Evolutionary conservation across 2,113 vertebrate species (phyloP), one percentile per base, ranked within the genome.

Genomic region (Elgaria multicarinata): DNA sequence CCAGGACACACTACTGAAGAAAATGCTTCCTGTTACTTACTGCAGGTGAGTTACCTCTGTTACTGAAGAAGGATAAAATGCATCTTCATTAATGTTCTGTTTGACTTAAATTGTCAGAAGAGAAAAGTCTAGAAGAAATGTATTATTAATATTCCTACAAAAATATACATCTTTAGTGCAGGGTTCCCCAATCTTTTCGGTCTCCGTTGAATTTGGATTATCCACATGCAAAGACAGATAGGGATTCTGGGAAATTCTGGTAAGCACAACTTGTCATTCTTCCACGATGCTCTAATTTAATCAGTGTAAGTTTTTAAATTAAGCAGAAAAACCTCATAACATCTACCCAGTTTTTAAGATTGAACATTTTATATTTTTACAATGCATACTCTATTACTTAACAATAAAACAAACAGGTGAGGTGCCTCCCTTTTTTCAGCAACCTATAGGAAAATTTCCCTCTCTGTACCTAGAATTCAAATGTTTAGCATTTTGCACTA

Each of bases 1-100:
- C 83, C 97, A 97, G 88, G 98, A 98, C 86, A 90, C 93, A 2
- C 93, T 98, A 82, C 72, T 98, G 84, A 94, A 94, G 86, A 98
- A 96, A 89, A 97, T 79, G 71, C 95, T 95, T 83, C 96, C 95
- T 1, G 94, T 98, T 85, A 96, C 96, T 62, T 96, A 96, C 53
- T 97, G 97, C 97, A 98, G 97, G 97, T 97, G 53, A 95, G 82
- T 89, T 24, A 64, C 33, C 55, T 67, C 7, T 16, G 24, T 44
- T 62, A 18, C 58, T 81, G 64, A 74, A 46, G 18, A 20, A 2
- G 31, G 1, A 6, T 76, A 79, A 50, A 83, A 74, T 64, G 20
- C 31, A 31, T 84, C 8, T 85, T 71, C 44, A 62, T 16, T 6
- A 82, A 24, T 66, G 58, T 66, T 64, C 4, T 53, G 20, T 10